Evolutionary conservation across 2,797 vertebrate genomes (phyloP).

Genomic region (Falco peregrinus): DNA sequence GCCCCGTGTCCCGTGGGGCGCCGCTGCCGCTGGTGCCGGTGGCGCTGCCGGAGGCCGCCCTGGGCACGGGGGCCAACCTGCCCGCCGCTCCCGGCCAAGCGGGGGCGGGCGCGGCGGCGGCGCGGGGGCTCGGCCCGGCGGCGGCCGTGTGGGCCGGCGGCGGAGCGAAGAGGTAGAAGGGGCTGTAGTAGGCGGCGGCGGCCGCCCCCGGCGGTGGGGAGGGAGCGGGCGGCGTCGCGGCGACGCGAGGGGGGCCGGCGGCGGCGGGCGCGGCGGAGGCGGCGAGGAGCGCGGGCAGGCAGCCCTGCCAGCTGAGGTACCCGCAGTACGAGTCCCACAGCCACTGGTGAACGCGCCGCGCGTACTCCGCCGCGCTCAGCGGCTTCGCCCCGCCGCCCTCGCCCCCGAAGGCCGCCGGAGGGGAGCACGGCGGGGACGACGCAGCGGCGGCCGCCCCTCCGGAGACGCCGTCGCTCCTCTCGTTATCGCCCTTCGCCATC

Average conservation of each 20-base stretch:
- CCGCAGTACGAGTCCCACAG: conserved; percentile 92
- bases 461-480: too few species aligned
- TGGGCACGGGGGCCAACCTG: neutral
- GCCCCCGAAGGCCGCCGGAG: neutral
- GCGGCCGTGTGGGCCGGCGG: conserved; percentile 38
- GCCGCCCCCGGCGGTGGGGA: neutral
- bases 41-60: conserved; percentile 68
- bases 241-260: conserved; percentile 31
- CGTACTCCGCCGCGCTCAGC: conserved; percentile 83
- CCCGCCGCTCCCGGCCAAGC: conserved; percentile 19
- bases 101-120: conserved; percentile 38
- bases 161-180: conserved; percentile 33
- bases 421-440: neutral
- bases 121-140: conserved; percentile 43
- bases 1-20: neutral
- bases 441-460: neutral
- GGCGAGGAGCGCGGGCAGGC: conserved; percentile 70
- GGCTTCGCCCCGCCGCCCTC: conserved; percentile 43
- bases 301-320: conserved; percentile 86
- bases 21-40: neutral
- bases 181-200: conserved; percentile 31
- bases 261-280: conserved; percentile 16
- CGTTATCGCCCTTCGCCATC: neutral
- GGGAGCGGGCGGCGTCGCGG: neutral
- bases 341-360: conserved; percentile 88